Conservation (phyloP, 2,113 vertebrate genomes). For the Alouatta palliata region DNA sequence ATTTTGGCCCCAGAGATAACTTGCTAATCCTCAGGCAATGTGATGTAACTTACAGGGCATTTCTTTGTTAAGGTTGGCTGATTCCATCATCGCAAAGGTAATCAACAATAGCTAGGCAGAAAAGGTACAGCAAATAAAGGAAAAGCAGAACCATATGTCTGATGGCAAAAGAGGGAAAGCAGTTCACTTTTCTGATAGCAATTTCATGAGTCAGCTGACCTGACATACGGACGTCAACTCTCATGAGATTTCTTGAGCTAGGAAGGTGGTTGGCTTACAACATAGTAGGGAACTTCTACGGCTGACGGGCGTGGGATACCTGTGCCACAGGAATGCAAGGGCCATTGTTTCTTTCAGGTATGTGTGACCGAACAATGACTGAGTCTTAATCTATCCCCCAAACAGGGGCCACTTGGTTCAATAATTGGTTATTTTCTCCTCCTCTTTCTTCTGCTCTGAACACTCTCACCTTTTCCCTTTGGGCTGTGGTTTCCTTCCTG, state of each 20-base stretch:
- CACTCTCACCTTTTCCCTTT: not conserved
- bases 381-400: too few relatives aligned
- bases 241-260: not conserved
- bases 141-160: slow-evolving; percentile 49
- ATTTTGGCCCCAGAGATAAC: not conserved
- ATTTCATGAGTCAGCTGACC: not conserved
- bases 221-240: accelerated
- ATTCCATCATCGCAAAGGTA: not conserved
- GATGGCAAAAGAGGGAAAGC: not conserved
- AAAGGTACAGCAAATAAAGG: not conserved
- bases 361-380: not conserved
- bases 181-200: not conserved
- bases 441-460: not conserved
- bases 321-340: not conserved
- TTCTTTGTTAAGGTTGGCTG: not conserved
- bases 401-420: not conserved
- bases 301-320: not conserved
- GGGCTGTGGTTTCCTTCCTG: not conserved
- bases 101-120: not conserved
- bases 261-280: not conserved
- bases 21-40: not conserved
- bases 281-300: not conserved
- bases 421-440: not conserved
- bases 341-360: slow-evolving; percentile 30
- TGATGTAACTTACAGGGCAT: not conserved